phyloP scores from a whole-genome alignment of 2,113 vertebrate species.

The Ceyx cyanopectus region DNA sequence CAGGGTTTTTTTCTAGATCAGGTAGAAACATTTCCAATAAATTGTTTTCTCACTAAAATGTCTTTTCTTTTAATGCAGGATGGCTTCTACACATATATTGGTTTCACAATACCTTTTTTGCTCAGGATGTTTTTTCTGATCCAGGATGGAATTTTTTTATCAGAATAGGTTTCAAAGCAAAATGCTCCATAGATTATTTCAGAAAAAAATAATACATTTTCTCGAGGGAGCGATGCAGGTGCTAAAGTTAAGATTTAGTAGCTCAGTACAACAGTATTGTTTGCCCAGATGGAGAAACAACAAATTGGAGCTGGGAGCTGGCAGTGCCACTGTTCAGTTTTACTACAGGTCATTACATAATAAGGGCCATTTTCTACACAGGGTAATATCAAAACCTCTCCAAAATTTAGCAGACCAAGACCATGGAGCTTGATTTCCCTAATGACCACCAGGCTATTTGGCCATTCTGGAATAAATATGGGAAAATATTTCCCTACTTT shows the following conservation, averaged over 20 bases:
- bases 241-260: not conserved
- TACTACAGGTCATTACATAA: not conserved
- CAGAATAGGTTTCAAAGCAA: not conserved
- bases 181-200: not conserved
- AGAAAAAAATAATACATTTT: not conserved
- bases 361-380: not conserved
- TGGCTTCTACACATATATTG: fast-evolving
- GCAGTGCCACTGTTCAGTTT: not conserved
- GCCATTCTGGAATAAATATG: not conserved
- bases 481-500: not conserved
- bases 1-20: not conserved
- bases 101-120: not conserved
- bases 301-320: not conserved
- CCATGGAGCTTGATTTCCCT: not conserved
- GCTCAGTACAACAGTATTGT: not conserved
- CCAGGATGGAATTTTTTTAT: not conserved
- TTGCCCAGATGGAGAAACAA: not conserved
- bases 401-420: not conserved
- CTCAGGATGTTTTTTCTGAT: not conserved
- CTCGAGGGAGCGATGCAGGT: not conserved
- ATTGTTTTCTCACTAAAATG: not conserved
- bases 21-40: not conserved
- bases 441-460: fast-evolving
- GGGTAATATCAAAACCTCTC: not conserved
- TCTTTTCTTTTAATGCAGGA: not conserved